Conservation (phyloP, 2,113 vertebrate genomes). For the Psilopogon haemacephalus region DNA sequence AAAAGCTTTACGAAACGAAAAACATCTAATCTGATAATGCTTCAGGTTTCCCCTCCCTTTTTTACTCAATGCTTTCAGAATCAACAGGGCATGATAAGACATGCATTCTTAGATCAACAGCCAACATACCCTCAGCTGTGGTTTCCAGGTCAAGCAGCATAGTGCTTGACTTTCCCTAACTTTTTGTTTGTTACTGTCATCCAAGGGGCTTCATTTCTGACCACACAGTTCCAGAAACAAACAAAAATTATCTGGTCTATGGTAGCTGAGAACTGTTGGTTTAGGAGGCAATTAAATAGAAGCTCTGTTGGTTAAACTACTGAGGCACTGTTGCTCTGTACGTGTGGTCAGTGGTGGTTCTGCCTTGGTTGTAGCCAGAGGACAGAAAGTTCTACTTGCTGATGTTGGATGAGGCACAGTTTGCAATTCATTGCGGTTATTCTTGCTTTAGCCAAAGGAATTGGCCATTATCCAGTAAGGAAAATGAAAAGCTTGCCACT, state of each 20-base stretch:
- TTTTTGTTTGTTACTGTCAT: background rate
- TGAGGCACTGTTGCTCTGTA: background rate
- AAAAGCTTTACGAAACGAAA: background rate
- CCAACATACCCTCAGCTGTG: background rate
- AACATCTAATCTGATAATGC: background rate
- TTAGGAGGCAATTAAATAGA: background rate
- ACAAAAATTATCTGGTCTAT: fast-evolving
- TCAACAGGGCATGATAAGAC: conserved; percentile 22
- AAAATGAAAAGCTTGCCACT: background rate
- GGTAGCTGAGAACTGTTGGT: background rate
- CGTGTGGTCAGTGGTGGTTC: background rate
- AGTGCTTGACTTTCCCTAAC: background rate
- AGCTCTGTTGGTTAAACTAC: background rate
- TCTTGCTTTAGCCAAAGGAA: background rate
- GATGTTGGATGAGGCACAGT: background rate
- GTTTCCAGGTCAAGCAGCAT: background rate
- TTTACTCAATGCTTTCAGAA: background rate
- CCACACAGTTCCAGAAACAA: background rate
- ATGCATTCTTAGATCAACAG: background rate
- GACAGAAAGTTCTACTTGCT: background rate
- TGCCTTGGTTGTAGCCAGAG: background rate
- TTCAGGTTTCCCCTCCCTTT: background rate
- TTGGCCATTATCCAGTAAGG: background rate
- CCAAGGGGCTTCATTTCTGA: background rate
- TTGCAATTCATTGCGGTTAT: background rate